Evolutionary conservation across 92 coral and sea anemone species (phyloP).

Genomic region (Isaurus tuberculatus): DNA sequence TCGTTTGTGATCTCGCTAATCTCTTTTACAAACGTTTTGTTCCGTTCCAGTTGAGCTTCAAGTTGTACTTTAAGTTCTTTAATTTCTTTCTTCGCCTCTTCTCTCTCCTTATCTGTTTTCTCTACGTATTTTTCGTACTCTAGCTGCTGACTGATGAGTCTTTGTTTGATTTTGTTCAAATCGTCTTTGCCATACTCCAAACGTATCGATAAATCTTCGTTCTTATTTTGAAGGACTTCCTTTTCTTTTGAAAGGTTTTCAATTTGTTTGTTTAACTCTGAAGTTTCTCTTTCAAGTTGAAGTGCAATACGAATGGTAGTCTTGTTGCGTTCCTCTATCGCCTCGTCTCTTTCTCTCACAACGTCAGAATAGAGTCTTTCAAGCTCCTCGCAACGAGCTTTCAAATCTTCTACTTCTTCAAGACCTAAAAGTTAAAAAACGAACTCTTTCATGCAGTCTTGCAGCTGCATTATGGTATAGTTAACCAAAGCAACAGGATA

Average conservation of each 20-base stretch:
- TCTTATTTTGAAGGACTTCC: conserved; percentile 61
- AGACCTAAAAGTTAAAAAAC: conserved; percentile 61
- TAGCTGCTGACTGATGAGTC: conserved; percentile 79
- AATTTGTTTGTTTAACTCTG: conserved; percentile 69
- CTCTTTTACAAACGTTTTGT: background rate
- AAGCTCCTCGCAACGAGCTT: conserved; percentile 66
- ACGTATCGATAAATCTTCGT: conserved; percentile 77
- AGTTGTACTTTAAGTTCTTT: conserved; percentile 45
- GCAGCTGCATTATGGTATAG: no score
- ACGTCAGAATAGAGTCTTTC: conserved; percentile 79
- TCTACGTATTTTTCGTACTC: conserved; percentile 78
- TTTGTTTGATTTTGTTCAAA: conserved; percentile 77
- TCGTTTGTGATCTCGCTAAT: background rate
- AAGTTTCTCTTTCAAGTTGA: conserved; percentile 80
- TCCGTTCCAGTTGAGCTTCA: conserved; percentile 15
- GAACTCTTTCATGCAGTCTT: background rate
- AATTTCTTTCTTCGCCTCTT: conserved; percentile 52
- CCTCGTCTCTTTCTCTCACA: conserved; percentile 76
- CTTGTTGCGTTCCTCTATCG: conserved; percentile 86
- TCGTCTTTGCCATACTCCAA: conserved; percentile 78
- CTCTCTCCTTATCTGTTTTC: conserved; percentile 66
- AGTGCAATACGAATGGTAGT: conserved; percentile 85
- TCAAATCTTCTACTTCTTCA: conserved; percentile 77
- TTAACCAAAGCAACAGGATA: no score
- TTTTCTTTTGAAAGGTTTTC: conserved; percentile 60